Conservation (phyloP, 2,113 vertebrate species). For the Halcyon malimbica region DNA sequence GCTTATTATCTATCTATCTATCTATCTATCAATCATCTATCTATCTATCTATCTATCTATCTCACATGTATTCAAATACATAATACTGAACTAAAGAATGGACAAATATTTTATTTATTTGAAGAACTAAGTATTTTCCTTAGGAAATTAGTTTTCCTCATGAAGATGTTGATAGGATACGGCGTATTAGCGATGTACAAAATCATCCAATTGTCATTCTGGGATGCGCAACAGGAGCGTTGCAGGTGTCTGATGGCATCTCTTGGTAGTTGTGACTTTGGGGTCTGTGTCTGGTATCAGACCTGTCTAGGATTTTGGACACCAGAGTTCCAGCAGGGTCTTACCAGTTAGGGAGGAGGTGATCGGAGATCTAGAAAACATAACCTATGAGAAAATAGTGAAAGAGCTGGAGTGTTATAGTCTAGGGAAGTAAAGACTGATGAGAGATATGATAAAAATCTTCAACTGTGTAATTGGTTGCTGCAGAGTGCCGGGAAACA, state of each 20-base stretch:
- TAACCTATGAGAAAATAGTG: neutral
- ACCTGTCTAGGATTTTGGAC: neutral
- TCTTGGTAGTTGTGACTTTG: neutral
- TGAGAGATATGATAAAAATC: conserved; percentile 36
- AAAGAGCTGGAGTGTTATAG: neutral
- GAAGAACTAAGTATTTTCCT: neutral
- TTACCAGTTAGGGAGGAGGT: neutral
- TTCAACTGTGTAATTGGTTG: neutral
- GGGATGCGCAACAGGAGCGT: neutral
- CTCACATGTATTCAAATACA: neutral
- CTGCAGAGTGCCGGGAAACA: neutral
- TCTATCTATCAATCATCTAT: no score
- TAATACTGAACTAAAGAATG: neutral
- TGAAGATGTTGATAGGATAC: neutral
- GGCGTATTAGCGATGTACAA: neutral
- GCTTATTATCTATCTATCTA: neutral
- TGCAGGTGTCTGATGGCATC: neutral
- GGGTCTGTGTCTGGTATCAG: neutral
- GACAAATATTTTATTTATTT: neutral
- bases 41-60: neutral
- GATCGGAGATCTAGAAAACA: neutral
- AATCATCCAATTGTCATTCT: neutral
- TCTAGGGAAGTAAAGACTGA: neutral
- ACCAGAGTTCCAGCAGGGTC: neutral
- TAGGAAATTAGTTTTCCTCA: neutral